A percentile compares a stretch with the other conserved stretches of the same genome.
Evolutionary conservation across 1,140 invertebrate species (phyloP).

Genomic region (Wiebesia pumilae): DNA sequence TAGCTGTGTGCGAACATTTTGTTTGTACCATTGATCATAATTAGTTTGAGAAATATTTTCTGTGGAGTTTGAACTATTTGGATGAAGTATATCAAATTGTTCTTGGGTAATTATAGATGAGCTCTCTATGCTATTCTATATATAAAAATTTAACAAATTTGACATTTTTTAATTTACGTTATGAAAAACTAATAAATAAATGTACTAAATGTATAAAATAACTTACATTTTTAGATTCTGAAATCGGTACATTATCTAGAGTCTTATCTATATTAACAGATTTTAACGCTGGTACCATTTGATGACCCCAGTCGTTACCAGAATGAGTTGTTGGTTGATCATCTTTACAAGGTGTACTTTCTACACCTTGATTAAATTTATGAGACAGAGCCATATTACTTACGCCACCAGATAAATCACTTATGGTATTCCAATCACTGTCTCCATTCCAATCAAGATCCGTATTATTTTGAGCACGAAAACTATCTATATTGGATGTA

Average conservation of each 20-base stretch:
- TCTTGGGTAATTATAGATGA: constrained; percentile 2
- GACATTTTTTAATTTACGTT: neutral
- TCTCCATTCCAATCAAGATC: constrained; percentile 62
- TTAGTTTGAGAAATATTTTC: constrained; percentile 60
- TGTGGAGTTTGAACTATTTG: constrained; percentile 8
- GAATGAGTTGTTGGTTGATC: constrained; percentile 28
- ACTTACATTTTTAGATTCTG: constrained; percentile 53
- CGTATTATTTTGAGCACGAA: constrained; percentile 56
- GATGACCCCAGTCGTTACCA: constrained; percentile 44
- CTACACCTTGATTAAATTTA: constrained; percentile 54
- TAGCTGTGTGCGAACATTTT: constrained; percentile 55
- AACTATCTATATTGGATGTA: constrained; percentile 26
- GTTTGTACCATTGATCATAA: constrained; percentile 73
- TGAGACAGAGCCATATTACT: constrained; percentile 59
- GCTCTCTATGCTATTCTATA: constrained; percentile 31
- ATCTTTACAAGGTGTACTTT: constrained; percentile 52
- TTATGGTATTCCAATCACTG: constrained; percentile 60
- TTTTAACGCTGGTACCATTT: constrained; percentile 17
- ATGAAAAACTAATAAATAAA: neutral
- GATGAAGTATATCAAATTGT: constrained; percentile 14
- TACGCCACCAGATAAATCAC: constrained; percentile 61
- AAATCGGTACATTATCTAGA: constrained; percentile 58
- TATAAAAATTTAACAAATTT: neutral
- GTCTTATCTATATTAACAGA: constrained; percentile 37
- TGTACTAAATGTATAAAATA: neutral